Base-by-base conservation (phyloP, 2,797 vertebrate genomes). In the Nannoperca australis region DNA sequence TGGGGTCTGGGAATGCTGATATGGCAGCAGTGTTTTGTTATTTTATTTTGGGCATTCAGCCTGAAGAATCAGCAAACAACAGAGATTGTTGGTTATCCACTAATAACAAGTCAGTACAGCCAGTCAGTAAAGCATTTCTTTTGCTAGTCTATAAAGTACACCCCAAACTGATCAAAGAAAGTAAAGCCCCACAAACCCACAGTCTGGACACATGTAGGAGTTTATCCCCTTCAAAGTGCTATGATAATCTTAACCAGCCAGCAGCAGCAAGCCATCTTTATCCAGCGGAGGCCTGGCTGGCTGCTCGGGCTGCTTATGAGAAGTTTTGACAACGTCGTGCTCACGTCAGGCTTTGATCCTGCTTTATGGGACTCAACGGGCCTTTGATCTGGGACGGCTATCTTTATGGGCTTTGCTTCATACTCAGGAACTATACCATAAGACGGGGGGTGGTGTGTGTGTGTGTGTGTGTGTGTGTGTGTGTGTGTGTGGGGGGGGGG, bases 301-400 rank as follows among this genome's bases (percentile, higher is more conserved):
- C 78, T 72, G 68, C 69, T 78, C 58, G 53, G 34, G 51, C 58
- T 61, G 72, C 77, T 81, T 76, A 86, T 78, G 78, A 85, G 71
- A 76, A 83, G 83, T 89, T 89, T 84, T 88, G 84, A 89, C 89
- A 85, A 77, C 32, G 54, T 68, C 10, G 18, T 15, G 82, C 76
- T 82, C 60, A 63, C 77, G 77, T 63, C 58, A 7, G 64, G 82
- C 88, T 92, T 89, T 92, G 83, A 92, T 87, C 78, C 56, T 36
- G 73, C 56, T 87, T 90, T 88, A 88, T 54, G 79, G 87, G 79
- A 85, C 70, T 76, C 76, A 32, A 3, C n/a, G 65, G 56, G 71
- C 50, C 85, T 91, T 88, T 90, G 84, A 92, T 91, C 78, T 85
- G 69, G 51, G 27, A 56, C 13, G 60, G 70, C 76, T 70, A 75